Evolutionary conservation across 2,888 invertebrate species (phyloP).

Genomic region (Syritta pipiens): DNA sequence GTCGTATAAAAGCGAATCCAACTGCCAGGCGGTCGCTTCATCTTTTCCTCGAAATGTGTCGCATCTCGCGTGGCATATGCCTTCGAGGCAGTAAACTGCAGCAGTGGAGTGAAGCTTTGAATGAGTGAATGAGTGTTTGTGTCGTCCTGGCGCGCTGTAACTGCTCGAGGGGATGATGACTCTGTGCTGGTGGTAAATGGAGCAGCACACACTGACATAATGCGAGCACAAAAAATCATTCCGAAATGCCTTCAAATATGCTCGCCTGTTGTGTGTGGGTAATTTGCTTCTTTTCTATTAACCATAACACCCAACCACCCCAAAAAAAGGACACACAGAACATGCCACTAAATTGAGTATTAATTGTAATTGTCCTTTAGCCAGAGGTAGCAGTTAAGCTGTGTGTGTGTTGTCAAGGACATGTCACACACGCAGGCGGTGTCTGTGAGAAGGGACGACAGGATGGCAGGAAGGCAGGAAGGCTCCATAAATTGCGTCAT

Average conservation of each 20-base stretch:
- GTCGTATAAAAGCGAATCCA: constrained; percentile 51
- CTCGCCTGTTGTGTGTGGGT: constrained; percentile 27
- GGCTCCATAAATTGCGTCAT: constrained; percentile 33
- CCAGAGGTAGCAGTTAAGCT: constrained; percentile 15
- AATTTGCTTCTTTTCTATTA: constrained; percentile 44
- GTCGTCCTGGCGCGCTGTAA: constrained; percentile 17
- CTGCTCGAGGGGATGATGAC: not conserved
- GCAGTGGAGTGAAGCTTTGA: constrained; percentile 32
- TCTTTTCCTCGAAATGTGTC: constrained; percentile 33
- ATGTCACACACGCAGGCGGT: constrained; percentile 13
- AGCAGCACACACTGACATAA: constrained; percentile 3
- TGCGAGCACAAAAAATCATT: no score
- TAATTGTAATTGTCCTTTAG: constrained; percentile 54
- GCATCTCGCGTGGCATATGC: constrained; percentile 58
- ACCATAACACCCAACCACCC: constrained; percentile 3
- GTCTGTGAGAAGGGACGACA: not conserved
- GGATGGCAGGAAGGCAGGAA: not conserved
- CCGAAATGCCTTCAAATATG: not conserved
- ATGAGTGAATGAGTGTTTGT: constrained; percentile 5
- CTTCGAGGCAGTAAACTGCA: constrained; percentile 63
- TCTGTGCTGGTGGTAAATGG: constrained; percentile 20
- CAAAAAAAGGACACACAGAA: not conserved
- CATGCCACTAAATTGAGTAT: constrained; percentile 50
- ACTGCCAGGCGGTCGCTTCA: not conserved
- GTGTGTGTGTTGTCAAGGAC: constrained; percentile 17